Base-by-base conservation (phyloP, 1,140 invertebrate genomes). In the Drosophila ohnishii region DNA sequence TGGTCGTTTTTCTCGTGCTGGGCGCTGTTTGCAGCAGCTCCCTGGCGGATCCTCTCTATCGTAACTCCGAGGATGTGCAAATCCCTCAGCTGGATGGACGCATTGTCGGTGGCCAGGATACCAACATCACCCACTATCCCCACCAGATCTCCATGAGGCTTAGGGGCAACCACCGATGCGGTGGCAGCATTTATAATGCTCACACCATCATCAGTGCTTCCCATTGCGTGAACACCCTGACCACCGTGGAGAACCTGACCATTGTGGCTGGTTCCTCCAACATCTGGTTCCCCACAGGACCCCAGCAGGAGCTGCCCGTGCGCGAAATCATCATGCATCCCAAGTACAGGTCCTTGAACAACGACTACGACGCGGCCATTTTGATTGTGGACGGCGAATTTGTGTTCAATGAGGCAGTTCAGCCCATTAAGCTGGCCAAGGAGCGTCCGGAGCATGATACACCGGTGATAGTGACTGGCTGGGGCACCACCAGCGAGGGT, bases 181-280 rank as follows among this genome's bases (percentile, higher is more conserved):
- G 94, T 3, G 94, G 93, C 13, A 92, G 92, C 7, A 90, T 95
- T 62, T 44, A 72, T 69, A n/a, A 39, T 0, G 11, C 60, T 13
- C 86, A 87, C 14, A 92, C 90, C 39, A 90, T 94, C 44, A 58
- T 94, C 11, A 94, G 92, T 32, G 94, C 94, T 9, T 94, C 94
- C 13, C 94, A 95, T 85, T 95, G 94, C 64, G 62, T 91, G 1
- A 67, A 51, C 13, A 78, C 69, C 0, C 51, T 89, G 13, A 8
- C 11, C 0, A 10, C 59, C 66, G 2, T 53, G 11, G 63, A n/a
- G 0, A 58, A 78, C 22, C 69, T 91, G 4, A 79, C 71, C 1
- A 84, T 91, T 55, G 73, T 77, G 14, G 87, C 75, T n/a, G 90
- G 90, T 3, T 77, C 82, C 2, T 82, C 90, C 0, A 61, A 53